phyloP scores from a whole-genome alignment of 2,797 vertebrate genomes.

The Aphelocoma californica region DNA sequence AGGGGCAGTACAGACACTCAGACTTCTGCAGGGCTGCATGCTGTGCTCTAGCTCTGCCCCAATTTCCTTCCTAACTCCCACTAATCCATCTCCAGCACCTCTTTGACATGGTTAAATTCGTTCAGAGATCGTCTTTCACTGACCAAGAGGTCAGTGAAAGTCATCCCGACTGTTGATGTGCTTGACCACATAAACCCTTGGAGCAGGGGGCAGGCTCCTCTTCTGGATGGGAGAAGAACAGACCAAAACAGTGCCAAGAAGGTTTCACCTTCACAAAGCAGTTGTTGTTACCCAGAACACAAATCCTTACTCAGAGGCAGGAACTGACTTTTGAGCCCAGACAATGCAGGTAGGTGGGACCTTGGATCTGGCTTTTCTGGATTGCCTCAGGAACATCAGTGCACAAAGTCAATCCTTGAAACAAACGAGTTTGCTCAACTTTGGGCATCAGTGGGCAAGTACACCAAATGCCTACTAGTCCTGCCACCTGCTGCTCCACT shows the following conservation, averaged over 20 bases:
- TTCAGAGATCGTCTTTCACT: neutral
- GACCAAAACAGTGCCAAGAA: neutral
- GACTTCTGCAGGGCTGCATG: neutral
- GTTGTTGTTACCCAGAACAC: neutral
- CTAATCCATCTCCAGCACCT: neutral
- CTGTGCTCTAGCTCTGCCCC: neutral
- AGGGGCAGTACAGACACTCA: neutral
- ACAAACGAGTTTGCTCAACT: neutral
- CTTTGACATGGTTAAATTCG: neutral
- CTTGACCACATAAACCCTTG: neutral
- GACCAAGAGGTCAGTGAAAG: neutral
- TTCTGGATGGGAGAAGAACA: neutral
- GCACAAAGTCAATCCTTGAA: neutral
- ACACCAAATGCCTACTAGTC: neutral
- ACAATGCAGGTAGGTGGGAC: neutral
- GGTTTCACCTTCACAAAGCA: neutral
- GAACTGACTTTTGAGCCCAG: neutral
- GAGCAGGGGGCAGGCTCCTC: neutral
- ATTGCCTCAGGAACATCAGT: neutral
- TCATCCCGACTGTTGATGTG: neutral
- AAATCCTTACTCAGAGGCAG: neutral
- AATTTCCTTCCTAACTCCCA: neutral
- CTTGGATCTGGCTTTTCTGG: neutral
- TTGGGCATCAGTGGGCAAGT: rapidly evolving
- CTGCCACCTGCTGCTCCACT: neutral